A percentile compares a stretch with the other conserved stretches of the same genome.
These are phyloP conservation scores for Notospermus geniculatus DNA, from an alignment of 1,140 invertebrate species.

Conservation along the genomic window DNA sequence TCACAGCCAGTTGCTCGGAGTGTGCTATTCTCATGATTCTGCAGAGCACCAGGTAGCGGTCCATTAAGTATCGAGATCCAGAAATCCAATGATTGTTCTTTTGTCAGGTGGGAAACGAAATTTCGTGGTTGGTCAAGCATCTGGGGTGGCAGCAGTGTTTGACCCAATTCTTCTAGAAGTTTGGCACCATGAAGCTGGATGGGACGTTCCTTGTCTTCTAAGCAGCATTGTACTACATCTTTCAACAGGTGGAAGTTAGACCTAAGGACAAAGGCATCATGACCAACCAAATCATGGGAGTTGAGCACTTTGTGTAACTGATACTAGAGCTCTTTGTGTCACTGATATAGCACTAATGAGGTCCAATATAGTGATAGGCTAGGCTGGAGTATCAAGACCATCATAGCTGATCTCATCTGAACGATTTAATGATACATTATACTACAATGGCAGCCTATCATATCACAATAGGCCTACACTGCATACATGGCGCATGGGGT, in stretches of 20 bases:
- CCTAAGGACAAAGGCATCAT: constrained; percentile 27
- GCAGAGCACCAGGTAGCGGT: constrained; percentile 57
- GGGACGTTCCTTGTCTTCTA: constrained; percentile 46
- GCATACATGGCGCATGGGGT: too few species aligned
- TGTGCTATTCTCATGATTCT: constrained; percentile 53
- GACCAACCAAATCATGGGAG: too few species aligned
- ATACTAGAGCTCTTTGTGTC: too few species aligned
- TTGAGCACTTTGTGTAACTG: too few species aligned
- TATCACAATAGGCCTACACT: too few species aligned
- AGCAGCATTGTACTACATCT: constrained; percentile 43
- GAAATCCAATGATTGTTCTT: constrained; percentile 44
- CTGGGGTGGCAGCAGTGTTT: constrained; percentile 8
- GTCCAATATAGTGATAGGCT: too few species aligned
- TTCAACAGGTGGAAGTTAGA: constrained; percentile 39
- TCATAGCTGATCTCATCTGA: too few species aligned
- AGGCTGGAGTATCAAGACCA: too few species aligned
- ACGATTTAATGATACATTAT: too few species aligned
- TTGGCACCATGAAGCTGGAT: constrained; percentile 58
- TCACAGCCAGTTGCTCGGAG: constrained; percentile 72
- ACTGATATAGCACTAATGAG: too few species aligned
- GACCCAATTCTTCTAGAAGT: constrained; percentile 30
- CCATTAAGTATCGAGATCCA: constrained; percentile 62
- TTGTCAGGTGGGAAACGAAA: neutral
- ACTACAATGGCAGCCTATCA: too few species aligned
- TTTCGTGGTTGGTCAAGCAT: constrained; percentile 5